A percentile compares a stretch with the other conserved stretches of the same genome.
phyloP scores from a whole-genome alignment of 1,140 invertebrate species.

The Vanessa tameamea region DNA sequence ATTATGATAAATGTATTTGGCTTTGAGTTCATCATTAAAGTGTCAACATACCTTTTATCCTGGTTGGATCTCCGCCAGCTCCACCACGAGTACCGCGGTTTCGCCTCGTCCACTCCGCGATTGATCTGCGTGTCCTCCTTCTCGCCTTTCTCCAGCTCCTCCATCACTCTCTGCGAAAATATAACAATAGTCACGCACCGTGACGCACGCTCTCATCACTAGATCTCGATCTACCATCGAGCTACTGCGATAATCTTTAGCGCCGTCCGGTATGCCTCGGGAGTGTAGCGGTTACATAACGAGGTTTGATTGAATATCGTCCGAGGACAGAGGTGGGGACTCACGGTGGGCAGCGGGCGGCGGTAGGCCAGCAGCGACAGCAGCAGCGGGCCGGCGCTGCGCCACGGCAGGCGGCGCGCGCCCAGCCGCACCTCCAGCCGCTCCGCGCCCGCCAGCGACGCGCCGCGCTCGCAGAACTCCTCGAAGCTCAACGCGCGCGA shows the following conservation, averaged over 20 bases:
- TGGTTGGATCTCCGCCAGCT: conserved; percentile 84
- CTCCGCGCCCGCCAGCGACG: conserved; percentile 87
- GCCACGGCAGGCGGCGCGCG: conserved; percentile 94
- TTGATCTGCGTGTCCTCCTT: conserved; percentile 61
- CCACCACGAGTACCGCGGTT: conserved; percentile 85
- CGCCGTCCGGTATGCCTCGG: not conserved
- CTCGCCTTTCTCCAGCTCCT: conserved; percentile 65
- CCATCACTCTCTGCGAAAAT: conserved; percentile 60
- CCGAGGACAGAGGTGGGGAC: conserved; percentile 11
- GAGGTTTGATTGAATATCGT: not conserved
- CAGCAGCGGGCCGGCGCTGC: conserved; percentile 92
- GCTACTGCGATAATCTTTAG: no score
- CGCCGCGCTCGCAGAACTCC: conserved; percentile 91
- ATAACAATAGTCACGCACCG: no score
- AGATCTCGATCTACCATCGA: no score
- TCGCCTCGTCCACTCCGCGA: conserved; percentile 57
- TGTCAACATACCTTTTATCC: conserved; percentile 50
- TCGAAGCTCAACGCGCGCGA: conserved; percentile 89
- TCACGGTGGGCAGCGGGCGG: conserved; percentile 87
- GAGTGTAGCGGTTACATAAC: not conserved
- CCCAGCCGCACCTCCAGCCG: conserved; percentile 93
- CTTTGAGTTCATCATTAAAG: no score
- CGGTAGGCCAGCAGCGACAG: conserved; percentile 92
- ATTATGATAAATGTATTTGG: no score
- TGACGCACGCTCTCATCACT: no score